Base-by-base conservation (phyloP, 2,797 vertebrate species). In the Tokudaia tokunoshimensis region DNA sequence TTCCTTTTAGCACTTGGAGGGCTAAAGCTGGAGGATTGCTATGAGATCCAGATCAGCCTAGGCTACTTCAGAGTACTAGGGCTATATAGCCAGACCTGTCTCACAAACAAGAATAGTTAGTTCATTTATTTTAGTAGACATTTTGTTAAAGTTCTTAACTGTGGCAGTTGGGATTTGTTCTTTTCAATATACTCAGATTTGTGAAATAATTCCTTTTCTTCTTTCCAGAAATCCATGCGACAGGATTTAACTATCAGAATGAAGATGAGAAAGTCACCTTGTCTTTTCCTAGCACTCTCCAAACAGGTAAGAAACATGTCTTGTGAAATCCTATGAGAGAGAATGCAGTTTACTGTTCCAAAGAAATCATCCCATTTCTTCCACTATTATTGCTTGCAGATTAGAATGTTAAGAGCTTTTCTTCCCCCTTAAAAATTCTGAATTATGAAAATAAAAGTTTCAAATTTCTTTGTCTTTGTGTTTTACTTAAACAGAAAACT, bases 211-310 rank as follows among this genome's bases (percentile, higher is more conserved):
- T 76, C 57, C 79, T 92, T 83, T 72, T 94, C 29, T 70, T 44
- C n/a, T 3, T 97, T 98, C 8, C 98, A 99, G 99, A 99, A 99
- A 99, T 99, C 95, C 99, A 99, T 2, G 99, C 99, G 50, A 99
- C 99, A 19, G 99, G 99, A 96, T 99, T 99, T 99, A 99, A 99
- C 98, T 99, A 99, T 97, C 99, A 99, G 74, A 99, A 99, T 2
- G 99, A 99, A 98, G 99, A 99, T 97, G 99, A 99, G 95, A 99
- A 99, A 98, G 99, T 99, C 97, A 99, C 99, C 47, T 98, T 99
- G 96, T 99, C 99, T 57, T 99, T 99, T 97, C 99, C 99, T 94
- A 99, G 99, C 82, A 98, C 99, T 94, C 99, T 99, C 96, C 99
- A 99, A 98, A 99, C 99, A 99, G 99, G 99, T 99, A 98, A 98